Conservation (phyloP, 2,797 vertebrate genomes). For the Sebastiscus albofasciatus region DNA sequence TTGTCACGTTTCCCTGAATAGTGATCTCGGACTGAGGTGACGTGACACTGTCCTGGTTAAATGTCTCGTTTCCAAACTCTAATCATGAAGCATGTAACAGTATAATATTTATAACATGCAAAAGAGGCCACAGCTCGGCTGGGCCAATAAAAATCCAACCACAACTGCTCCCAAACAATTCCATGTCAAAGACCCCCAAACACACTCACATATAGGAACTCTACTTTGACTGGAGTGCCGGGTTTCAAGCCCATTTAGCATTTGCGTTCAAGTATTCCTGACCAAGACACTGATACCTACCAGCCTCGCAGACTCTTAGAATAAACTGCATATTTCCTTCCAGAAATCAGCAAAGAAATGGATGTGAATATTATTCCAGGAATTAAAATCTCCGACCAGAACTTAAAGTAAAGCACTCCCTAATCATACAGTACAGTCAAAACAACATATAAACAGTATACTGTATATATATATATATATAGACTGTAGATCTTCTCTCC, state of each 20-base stretch:
- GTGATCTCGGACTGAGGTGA: neutral
- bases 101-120: slow-evolving; percentile 12
- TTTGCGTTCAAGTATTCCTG: neutral
- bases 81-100: slow-evolving; percentile 1
- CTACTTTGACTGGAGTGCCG: neutral
- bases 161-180: slow-evolving; percentile 1
- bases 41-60: neutral
- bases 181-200: neutral
- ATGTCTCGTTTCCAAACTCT: neutral
- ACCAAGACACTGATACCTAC: neutral
- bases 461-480: too few relatives aligned
- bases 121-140: neutral
- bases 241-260: neutral
- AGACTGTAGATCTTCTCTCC: neutral
- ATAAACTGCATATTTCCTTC: neutral
- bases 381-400: neutral
- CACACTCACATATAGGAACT: neutral
- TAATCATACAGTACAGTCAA: neutral
- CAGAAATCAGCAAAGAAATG: neutral
- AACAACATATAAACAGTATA: neutral
- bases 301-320: neutral
- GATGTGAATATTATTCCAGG: neutral
- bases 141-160: neutral
- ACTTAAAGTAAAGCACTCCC: neutral
- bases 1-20: neutral